Evolutionary conservation across 2,888 invertebrate genomes (phyloP).

Genomic region (Mesoligia furuncula): DNA sequence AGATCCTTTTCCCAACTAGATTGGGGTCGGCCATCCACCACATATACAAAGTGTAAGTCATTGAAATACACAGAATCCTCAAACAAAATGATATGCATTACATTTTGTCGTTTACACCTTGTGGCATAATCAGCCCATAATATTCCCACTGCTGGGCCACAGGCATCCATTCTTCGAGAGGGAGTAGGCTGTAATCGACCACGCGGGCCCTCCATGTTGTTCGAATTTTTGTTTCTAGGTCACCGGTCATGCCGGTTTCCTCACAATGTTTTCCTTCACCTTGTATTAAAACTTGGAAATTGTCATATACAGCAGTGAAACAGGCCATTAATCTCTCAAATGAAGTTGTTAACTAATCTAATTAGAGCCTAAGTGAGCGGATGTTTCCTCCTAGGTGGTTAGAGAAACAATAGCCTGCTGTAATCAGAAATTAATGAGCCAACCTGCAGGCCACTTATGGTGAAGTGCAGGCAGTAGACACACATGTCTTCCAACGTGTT

Average conservation of each 20-base stretch:
- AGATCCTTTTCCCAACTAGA: too few relatives aligned
- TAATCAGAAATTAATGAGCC: slow-evolving; percentile 47
- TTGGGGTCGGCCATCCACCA: not conserved
- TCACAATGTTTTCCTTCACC: not conserved
- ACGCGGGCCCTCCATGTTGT: too few relatives aligned
- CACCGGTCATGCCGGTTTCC: too few relatives aligned
- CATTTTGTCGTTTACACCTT: not conserved
- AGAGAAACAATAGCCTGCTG: slow-evolving; percentile 21
- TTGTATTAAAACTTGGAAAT: not conserved
- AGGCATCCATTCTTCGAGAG: too few relatives aligned
- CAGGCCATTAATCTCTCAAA: not conserved
- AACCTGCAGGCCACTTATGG: slow-evolving; percentile 10
- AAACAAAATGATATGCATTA: not conserved
- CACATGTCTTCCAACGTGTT: slow-evolving; percentile 37
- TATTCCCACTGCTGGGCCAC: too few relatives aligned
- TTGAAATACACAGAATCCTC: not conserved
- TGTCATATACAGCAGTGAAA: not conserved
- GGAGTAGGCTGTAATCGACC: too few relatives aligned
- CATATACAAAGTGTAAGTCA: not conserved
- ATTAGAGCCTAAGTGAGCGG: slow-evolving; percentile 2
- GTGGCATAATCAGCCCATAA: too few relatives aligned
- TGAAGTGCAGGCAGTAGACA: not conserved
- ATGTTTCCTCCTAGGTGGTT: not conserved
- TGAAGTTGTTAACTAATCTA: slow-evolving; percentile 2
- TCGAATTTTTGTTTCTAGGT: too few relatives aligned